Evolutionary conservation across 2,113 vertebrate species (phyloP).

Genomic region (Gymnogyps californianus): DNA sequence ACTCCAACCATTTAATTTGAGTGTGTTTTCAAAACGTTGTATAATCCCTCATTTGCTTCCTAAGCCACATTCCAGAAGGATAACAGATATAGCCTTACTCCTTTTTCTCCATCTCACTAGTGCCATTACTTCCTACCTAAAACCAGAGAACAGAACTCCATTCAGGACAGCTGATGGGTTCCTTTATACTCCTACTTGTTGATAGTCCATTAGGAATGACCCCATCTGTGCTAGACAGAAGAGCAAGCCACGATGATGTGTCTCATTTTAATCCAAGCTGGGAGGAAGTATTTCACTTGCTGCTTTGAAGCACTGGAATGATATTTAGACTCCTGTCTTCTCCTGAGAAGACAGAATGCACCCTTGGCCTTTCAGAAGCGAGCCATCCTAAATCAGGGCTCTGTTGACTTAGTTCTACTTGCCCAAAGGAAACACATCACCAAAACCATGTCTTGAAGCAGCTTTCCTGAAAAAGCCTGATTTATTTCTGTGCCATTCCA

Average conservation of each 20-base stretch:
- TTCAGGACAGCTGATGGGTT: background rate
- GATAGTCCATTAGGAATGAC: background rate
- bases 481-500: background rate
- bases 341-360: background rate
- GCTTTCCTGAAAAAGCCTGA: background rate
- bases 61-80: background rate
- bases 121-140: background rate
- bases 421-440: background rate
- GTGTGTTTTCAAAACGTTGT: background rate
- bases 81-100: background rate
- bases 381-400: background rate
- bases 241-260: accelerated
- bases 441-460: background rate
- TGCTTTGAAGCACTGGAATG: background rate
- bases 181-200: background rate
- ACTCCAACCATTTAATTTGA: background rate
- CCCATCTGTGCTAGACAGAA: background rate
- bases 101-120: background rate
- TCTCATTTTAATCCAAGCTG: background rate
- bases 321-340: background rate
- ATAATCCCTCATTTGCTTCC: background rate
- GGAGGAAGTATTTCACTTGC: background rate
- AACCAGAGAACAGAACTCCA: background rate
- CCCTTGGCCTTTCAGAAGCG: background rate
- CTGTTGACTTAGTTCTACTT: background rate